Base-by-base conservation (phyloP, 2,888 invertebrate species). In the Phorcus lineatus region DNA sequence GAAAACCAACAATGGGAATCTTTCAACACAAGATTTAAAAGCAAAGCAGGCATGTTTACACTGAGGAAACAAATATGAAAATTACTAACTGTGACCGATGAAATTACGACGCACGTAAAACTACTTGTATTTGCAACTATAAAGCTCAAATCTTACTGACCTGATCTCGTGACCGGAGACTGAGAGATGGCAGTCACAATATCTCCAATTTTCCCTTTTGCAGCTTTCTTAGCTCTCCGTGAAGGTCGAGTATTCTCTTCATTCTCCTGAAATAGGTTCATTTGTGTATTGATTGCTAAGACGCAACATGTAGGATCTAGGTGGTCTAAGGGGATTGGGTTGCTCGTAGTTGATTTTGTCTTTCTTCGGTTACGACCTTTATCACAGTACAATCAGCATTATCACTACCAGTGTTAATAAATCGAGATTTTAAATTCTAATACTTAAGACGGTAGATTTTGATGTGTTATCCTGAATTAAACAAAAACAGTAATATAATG, bases 161-260 rank as follows among this genome's bases (percentile, higher is more conserved):
- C 81, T 81, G 83, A 76, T 80, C 78, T 81, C n/a, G 81, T 76
- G 28, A 82, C 74, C 28, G 83, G 82, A 17, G 83, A 83, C 53
- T 83, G 80, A 28, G 80, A 78, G 17, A 83, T 80, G n/a, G 79
- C 81, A 24, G 80, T 79, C 22, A 82, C 66, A 31, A 83, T 78
- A 76, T 81, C 77, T 16, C 78, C 77, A 13, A 81, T 83, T 31
- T 75, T 70, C 19, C 74, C 76, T 28, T 77, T 76, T 19, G 75
- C 79, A 1, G 36, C 66, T 13, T 62, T 76, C 24, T 66, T 52
- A 22, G 79, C 76, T 24, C 55, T 40, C 22, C 78, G 76, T 0
- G 74, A 62, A 0, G 77, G 54, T 28, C 78, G 76, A 4, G 47
- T 66, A 7, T 76, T 70, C 54, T 57, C 66, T 7, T 80, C 80